Evolutionary conservation across 2,797 vertebrate genomes (phyloP).

Genomic region (Oophaga sylvatica): DNA sequence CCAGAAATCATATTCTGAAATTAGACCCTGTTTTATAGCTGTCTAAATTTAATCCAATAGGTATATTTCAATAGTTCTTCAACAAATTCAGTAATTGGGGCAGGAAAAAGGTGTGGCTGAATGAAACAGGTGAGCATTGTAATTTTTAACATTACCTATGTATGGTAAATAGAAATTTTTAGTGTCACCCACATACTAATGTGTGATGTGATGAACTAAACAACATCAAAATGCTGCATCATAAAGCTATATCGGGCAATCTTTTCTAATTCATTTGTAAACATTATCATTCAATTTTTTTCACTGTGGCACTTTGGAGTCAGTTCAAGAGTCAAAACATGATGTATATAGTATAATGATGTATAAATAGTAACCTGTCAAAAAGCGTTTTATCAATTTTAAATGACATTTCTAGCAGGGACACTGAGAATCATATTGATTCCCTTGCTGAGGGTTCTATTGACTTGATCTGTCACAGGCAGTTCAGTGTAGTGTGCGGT

Average conservation of each 20-base stretch:
- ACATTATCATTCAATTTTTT: slow-evolving; percentile 62
- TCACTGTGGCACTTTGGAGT: slow-evolving; percentile 40
- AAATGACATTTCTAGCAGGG: slow-evolving; percentile 68
- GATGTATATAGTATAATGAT: too few species aligned
- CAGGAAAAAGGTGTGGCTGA: too few species aligned
- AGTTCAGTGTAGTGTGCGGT: slow-evolving; percentile 69
- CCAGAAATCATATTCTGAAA: too few species aligned
- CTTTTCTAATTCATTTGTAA: background rate
- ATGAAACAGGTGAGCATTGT: too few species aligned
- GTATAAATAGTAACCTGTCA: slow-evolving; percentile 64
- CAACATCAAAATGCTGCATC: background rate
- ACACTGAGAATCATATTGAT: slow-evolving; percentile 67
- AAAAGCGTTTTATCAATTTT: slow-evolving; percentile 71
- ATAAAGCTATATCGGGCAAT: slow-evolving; percentile 50
- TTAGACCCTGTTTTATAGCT: too few species aligned
- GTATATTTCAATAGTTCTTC: too few species aligned
- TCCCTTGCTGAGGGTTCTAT: slow-evolving; percentile 67
- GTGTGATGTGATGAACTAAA: background rate
- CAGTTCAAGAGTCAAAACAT: slow-evolving; percentile 56
- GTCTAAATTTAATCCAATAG: too few species aligned
- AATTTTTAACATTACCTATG: background rate
- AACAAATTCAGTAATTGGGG: too few species aligned
- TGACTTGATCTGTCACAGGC: slow-evolving; percentile 65
- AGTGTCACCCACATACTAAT: background rate
- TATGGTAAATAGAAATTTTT: background rate